Conservation (phyloP, 2,888 invertebrate species). For the Shargacucullia verbasci region DNA sequence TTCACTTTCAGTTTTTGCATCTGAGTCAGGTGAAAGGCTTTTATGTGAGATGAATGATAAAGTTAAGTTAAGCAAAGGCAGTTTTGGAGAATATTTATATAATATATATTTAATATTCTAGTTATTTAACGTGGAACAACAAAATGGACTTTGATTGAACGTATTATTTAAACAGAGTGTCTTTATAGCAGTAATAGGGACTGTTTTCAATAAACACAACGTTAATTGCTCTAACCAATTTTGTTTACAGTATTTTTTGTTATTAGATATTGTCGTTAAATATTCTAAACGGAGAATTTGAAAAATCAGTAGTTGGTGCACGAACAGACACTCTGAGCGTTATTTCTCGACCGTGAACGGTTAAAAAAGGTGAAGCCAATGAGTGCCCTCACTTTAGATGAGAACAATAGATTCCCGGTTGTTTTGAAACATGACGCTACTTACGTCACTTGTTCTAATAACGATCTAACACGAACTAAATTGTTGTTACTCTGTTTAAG, state of each 20-base stretch:
- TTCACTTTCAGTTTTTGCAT: no score
- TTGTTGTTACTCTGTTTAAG: constrained; percentile 53
- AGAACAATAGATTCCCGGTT: constrained; percentile 67
- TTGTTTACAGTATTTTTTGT: no score
- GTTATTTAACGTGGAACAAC: no score
- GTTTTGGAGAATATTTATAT: neutral
- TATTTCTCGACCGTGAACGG: constrained; percentile 57
- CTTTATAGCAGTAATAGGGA: no score
- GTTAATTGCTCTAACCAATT: no score
- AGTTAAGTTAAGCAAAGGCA: no score
- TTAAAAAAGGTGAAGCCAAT: constrained; percentile 56
- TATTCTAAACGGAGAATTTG: constrained; percentile 22
- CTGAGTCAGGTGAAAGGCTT: neutral
- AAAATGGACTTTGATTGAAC: no score
- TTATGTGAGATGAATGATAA: neutral
- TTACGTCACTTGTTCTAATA: constrained; percentile 67
- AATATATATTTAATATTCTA: neutral
- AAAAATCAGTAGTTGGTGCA: constrained; percentile 15
- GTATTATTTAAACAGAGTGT: no score
- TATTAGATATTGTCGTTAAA: neutral
- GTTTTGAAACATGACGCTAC: constrained; percentile 70
- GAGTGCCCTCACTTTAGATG: constrained; percentile 64
- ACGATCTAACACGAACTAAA: constrained; percentile 63
- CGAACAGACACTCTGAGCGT: constrained; percentile 22
- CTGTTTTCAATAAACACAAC: no score